Evolutionary conservation across 1,140 invertebrate species (phyloP), one percentile per base, ranked within the genome.

Genomic region (Drosophila fuyamai): DNA sequence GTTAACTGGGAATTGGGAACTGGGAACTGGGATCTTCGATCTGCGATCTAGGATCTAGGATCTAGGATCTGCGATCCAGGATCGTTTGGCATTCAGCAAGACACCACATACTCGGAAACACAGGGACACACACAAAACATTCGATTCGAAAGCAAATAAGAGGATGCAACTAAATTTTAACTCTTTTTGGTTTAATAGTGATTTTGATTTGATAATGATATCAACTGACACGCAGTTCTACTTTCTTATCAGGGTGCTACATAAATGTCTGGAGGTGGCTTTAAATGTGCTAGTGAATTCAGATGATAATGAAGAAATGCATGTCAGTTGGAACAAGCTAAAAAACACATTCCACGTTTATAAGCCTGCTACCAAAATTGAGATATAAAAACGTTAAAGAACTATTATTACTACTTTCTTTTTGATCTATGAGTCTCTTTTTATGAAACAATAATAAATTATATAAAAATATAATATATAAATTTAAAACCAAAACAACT

Each of bases 81-180:
- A 23, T 41, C 35, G 7, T 32, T 32, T 40, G 13, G 8, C 29
- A 13, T 27, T 40, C 41, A 57, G 14, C 55, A 35, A 55, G 23
- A 46, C 14, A 65, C 62, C 46, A 40, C 9, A 62, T 46, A 58
- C 55, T 29, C 47, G 54, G 60, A 14, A 13, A 32, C 16, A 55
- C 67, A 48, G 14, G 48, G 47, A 13, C 46, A 47, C 47, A 32
- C 47, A 29, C 8, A 18, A 50, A 10, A 59, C 13, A 27, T 10
- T 27, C 29, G 29, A 32, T 48, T 47, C 56, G 23, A 40, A 62
- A 38, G n/a, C 61, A 61, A 61, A 46, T n/a, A 59, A 14, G 13
- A 47, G 56, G 60, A 53, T 38, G 16, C 44, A 27, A 48, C 27
- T 38, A n/a, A 50, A 14, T 50, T 35, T 50, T 6, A 59, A 38